Base-by-base conservation (phyloP, 2,888 invertebrate species). In the Drepana falcataria region DNA sequence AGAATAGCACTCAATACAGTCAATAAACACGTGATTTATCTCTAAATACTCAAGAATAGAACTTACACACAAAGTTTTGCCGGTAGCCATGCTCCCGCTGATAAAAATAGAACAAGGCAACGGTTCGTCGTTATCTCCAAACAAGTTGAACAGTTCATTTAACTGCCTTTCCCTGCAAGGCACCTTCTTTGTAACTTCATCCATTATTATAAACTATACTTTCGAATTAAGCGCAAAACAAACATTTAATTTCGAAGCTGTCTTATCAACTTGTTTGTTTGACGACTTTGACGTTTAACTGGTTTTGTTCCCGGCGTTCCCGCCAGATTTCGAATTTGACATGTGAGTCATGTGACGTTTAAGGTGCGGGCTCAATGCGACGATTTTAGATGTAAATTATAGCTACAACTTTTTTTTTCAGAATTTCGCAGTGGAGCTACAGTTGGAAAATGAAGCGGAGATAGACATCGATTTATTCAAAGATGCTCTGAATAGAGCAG, bases 1-100 rank as follows among this genome's bases (percentile, higher is more conserved):
- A 5, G 94, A 93, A 79, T 96, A 96, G 77, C 95, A 96, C 83
- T 97, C 97, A 4, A 96, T 93, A 75, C 97, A 95, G 85, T 97
- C 96, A 37, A 97, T 87, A 47, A 93, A 75, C 40, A 94, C 93
- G 68, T 93, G 87, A 79, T 92, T 93, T 60, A 94, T 93, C 53
- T 91, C 76, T 48, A 94, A 83, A 69, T 88, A 81, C 47, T 88
- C 74, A 2, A 97, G 79, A 7, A 96, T 82, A 6, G 92, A 86
- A 53, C 91, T 91, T 3, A 95, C 78, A 56, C 96, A 92, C 33
- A 94, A 80, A n/a, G 95, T 93, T 91, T 98, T 98, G 37, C 97
- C 97, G 35, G 95, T 95, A 6, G 95, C 95, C 64, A 96, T 94
- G 77, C 95, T 95, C n/a, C 97, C 97, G 78, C 94, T 95, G 54